phyloP scores from a whole-genome alignment of 2,888 invertebrate species.

The Rosalia funebris region DNA sequence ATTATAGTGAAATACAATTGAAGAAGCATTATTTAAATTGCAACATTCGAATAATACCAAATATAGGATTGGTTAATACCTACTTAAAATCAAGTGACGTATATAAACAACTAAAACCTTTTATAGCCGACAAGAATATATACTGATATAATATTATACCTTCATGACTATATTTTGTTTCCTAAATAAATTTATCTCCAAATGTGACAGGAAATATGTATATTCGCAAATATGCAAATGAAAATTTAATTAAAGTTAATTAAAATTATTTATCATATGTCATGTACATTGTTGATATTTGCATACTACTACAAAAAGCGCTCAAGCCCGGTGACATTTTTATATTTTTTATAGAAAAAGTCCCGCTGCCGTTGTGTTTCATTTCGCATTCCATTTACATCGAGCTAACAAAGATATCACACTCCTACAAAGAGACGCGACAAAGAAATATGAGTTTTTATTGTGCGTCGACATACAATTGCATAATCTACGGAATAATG shows the following conservation, averaged over 20 bases:
- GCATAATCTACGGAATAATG: slow-evolving; percentile 62
- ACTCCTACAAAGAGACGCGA: slow-evolving; percentile 57
- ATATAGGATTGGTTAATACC: no score
- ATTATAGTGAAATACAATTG: no score
- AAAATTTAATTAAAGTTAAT: slow-evolving; percentile 44
- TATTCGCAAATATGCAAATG: slow-evolving; percentile 44
- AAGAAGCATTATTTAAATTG: no score
- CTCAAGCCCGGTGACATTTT: slow-evolving; percentile 29
- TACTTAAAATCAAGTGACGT: no score
- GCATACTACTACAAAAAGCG: slow-evolving; percentile 28
- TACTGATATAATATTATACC: no score
- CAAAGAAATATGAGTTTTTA: slow-evolving; percentile 61
- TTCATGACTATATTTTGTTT: neutral
- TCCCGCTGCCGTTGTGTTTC: slow-evolving; percentile 30
- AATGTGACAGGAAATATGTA: slow-evolving; percentile 32
- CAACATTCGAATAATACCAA: no score
- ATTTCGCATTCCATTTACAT: slow-evolving; percentile 50
- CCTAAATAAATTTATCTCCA: slow-evolving; percentile 30
- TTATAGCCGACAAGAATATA: no score
- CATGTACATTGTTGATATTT: slow-evolving; percentile 26
- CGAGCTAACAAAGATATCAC: slow-evolving; percentile 59
- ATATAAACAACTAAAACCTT: no score
- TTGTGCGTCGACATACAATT: slow-evolving; percentile 62
- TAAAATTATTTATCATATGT: slow-evolving; percentile 34
- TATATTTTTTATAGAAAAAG: slow-evolving; percentile 27